These are phyloP conservation scores for Caracal caracal DNA, from an alignment of 2,113 vertebrate species.

Conservation along the genomic window DNA sequence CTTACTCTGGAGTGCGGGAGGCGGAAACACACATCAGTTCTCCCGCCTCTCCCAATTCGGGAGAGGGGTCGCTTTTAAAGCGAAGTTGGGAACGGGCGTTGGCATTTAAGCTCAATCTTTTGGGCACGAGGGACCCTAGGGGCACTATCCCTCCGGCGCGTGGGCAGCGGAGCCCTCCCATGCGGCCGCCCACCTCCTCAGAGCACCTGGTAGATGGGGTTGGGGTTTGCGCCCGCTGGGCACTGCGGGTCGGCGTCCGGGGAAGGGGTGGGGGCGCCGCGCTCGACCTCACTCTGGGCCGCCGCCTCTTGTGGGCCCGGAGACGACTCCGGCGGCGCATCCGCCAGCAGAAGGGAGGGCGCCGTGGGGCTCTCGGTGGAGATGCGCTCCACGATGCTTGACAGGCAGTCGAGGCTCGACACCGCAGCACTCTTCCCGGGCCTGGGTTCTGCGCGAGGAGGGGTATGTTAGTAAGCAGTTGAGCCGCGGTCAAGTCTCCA, in stretches of 20 bases:
- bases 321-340: conserved; percentile 86
- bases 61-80: conserved; percentile 66
- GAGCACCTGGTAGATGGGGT: conserved; percentile 95
- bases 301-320: conserved; percentile 80
- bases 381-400: conserved; percentile 98
- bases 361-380: conserved; percentile 92
- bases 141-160: neutral
- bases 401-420: conserved; percentile 97
- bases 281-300: conserved; percentile 78
- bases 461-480: neutral
- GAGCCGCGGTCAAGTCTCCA: neutral
- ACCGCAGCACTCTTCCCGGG: conserved; percentile 91
- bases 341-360: conserved; percentile 83
- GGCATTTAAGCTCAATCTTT: conserved; percentile 39
- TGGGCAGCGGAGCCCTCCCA: neutral
- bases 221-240: conserved; percentile 86
- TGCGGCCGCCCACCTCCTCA: conserved; percentile 77
- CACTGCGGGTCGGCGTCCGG: conserved; percentile 83
- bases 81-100: neutral
- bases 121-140: neutral
- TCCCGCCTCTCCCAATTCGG: neutral
- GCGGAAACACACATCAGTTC: neutral
- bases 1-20: neutral
- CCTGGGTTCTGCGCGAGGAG: conserved; percentile 83
- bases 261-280: conserved; percentile 82